Conservation (phyloP, 2,113 vertebrate genomes). For the Miniopterus natalensis region DNA sequence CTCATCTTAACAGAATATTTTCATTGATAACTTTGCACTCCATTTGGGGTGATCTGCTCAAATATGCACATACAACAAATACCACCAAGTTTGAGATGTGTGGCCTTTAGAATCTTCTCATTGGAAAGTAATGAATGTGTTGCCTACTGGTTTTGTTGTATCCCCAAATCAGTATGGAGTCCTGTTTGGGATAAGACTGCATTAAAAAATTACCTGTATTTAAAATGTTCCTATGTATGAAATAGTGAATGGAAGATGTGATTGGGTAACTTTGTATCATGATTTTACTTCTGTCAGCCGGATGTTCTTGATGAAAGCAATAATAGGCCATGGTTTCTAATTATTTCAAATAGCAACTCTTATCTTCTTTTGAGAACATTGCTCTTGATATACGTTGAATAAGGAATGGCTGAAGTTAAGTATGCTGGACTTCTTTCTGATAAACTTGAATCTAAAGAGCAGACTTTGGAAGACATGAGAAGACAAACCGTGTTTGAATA, state of each 20-base stretch:
- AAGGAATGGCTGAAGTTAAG: not conserved
- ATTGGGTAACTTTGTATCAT: not conserved
- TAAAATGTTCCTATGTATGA: not conserved
- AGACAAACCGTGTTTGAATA: not conserved
- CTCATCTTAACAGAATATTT: not conserved
- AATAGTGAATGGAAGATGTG: not conserved
- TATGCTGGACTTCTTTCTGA: not conserved
- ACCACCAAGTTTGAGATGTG: not conserved
- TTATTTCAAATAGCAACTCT: not conserved
- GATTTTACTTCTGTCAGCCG: not conserved
- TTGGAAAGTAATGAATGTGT: not conserved
- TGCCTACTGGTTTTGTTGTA: not conserved
- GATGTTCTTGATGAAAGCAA: not conserved
- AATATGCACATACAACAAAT: not conserved
- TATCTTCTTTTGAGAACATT: not conserved
- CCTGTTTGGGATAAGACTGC: slow-evolving; percentile 25
- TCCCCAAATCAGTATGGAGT: not conserved
- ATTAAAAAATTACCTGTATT: not conserved
- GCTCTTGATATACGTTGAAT: not conserved
- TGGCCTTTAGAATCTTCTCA: not conserved
- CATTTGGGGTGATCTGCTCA: not conserved
- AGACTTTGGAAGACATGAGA: not conserved
- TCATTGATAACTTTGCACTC: not conserved
- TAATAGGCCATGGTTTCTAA: not conserved
- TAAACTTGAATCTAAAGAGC: slow-evolving; percentile 19